Conservation (phyloP, 2,113 vertebrate genomes). For the Gorsachius goisagi region DNA sequence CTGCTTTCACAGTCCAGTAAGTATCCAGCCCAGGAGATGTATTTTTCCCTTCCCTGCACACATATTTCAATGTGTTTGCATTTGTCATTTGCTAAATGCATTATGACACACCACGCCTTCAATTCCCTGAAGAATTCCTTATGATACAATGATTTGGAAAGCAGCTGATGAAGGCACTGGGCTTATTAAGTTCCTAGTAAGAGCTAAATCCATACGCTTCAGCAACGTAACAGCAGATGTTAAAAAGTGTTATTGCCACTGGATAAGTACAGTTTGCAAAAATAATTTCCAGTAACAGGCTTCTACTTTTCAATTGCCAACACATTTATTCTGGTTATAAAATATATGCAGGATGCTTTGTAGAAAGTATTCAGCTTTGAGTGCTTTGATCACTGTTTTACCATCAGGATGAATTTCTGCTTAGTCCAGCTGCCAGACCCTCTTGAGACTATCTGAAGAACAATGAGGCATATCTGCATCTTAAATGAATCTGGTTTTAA, state of each 20-base stretch:
- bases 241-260: conserved; percentile 28
- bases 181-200: conserved; percentile 24
- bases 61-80: not conserved
- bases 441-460: not conserved
- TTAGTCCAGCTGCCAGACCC: not conserved
- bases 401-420: not conserved
- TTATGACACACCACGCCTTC: not conserved
- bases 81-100: conserved; percentile 33
- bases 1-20: not conserved
- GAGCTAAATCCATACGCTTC: not conserved
- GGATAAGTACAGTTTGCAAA: conserved; percentile 45
- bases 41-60: not conserved
- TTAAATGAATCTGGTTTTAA: conserved; percentile 1
- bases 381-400: not conserved
- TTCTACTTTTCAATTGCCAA: conserved; percentile 21
- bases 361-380: not conserved
- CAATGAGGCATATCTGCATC: not conserved
- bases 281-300: conserved; percentile 24
- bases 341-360: not conserved
- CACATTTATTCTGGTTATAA: conserved; percentile 32
- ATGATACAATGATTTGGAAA: conserved; percentile 24
- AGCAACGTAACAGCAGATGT: conserved; percentile 44
- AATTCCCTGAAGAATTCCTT: conserved; percentile 9
- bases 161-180: not conserved
- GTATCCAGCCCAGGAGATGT: not conserved